These are phyloP conservation scores for Atrina japonica DNA, from an alignment of 2,888 invertebrate species.

Conservation along the genomic window DNA sequence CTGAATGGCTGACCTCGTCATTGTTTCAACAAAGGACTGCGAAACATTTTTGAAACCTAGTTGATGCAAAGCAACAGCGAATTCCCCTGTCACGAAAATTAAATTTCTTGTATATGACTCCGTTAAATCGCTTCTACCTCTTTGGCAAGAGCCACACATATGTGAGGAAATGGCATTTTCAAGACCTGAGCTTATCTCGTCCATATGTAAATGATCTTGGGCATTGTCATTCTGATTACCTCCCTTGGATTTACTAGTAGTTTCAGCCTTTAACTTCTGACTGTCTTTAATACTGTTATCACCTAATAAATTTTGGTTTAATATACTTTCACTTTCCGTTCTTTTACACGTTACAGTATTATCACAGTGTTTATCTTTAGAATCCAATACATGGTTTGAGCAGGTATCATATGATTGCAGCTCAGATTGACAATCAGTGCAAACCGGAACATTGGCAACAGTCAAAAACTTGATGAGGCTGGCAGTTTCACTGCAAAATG, in stretches of 20 bases:
- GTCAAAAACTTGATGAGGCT: slow-evolving; percentile 70
- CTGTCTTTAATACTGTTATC: no score
- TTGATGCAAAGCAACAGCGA: slow-evolving; percentile 70
- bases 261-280: no score
- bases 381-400: background rate
- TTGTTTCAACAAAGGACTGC: slow-evolving; percentile 30
- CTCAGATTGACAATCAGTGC: background rate
- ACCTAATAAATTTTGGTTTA: no score
- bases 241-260: no score
- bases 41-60: slow-evolving; percentile 66
- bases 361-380: slow-evolving; percentile 8
- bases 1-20: slow-evolving; percentile 40
- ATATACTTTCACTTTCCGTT: no score
- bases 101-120: slow-evolving; percentile 46
- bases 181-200: no score
- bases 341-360: no score
- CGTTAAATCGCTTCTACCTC: no score
- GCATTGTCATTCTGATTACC: no score
- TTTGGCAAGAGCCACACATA: no score
- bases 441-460: slow-evolving; percentile 50
- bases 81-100: slow-evolving; percentile 69
- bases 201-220: no score
- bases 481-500: slow-evolving; percentile 69
- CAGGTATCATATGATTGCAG: slow-evolving; percentile 14
- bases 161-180: no score